phyloP scores from a whole-genome alignment of 2,113 vertebrate species.

The Argyrosomus japonicus region DNA sequence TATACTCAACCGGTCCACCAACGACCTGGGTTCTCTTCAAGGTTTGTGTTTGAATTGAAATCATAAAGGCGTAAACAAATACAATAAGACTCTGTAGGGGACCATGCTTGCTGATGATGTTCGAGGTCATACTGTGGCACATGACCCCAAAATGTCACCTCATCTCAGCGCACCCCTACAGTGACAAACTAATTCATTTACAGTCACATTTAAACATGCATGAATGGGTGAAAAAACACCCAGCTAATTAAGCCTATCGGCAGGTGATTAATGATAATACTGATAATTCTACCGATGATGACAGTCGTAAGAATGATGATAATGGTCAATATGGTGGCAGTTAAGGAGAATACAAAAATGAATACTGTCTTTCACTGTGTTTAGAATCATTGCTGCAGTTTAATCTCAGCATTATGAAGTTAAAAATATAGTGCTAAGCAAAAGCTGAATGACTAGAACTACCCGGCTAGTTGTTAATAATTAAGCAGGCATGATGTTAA shows the following conservation, averaged over 20 bases:
- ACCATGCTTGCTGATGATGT: slow-evolving; percentile 20
- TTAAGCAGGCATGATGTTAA: slow-evolving; percentile 38
- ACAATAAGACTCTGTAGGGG: not conserved
- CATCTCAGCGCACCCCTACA: slow-evolving; percentile 36
- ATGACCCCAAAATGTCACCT: slow-evolving; percentile 75
- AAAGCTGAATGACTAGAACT: not conserved
- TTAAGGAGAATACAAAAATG: not conserved
- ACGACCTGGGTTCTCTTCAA: no score
- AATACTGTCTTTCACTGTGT: not conserved
- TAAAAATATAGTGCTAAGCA: not conserved
- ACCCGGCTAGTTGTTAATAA: slow-evolving; percentile 22
- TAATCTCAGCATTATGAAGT: not conserved
- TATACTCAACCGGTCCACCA: not conserved
- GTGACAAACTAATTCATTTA: slow-evolving; percentile 31
- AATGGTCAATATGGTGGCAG: not conserved
- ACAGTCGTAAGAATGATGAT: not conserved
- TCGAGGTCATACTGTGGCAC: slow-evolving; percentile 52
- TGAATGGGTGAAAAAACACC: slow-evolving; percentile 29
- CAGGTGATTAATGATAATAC: slow-evolving; percentile 9
- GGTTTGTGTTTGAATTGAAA: no score
- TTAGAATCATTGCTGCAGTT: not conserved
- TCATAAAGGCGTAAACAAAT: not conserved
- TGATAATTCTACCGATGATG: not conserved
- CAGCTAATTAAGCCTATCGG: slow-evolving; percentile 16
- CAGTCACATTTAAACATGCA: slow-evolving; percentile 39